Evolutionary conservation across 2,797 vertebrate species (phyloP).

Genomic region (Acomys russatus): DNA sequence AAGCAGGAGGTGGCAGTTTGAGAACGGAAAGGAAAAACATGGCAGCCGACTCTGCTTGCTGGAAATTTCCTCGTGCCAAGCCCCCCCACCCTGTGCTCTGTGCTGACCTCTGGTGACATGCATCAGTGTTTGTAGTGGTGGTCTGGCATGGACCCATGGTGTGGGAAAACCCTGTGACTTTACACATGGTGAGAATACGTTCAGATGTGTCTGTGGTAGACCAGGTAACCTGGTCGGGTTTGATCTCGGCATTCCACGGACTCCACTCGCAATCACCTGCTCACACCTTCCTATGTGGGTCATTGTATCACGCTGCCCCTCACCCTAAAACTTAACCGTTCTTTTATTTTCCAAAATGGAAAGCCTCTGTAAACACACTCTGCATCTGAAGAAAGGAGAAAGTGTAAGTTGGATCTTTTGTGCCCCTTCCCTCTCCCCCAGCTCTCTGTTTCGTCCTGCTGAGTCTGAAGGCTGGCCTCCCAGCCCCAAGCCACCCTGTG

Average conservation of each 20-base stretch:
- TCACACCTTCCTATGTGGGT: conserved; percentile 5
- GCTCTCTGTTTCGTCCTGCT: background rate
- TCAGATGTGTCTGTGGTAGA: conserved; percentile 65
- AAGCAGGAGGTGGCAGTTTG: conserved; percentile 6
- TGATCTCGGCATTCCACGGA: conserved; percentile 65
- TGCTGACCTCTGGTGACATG: conserved; percentile 78
- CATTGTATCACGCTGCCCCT: background rate
- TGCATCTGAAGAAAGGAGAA: conserved; percentile 60
- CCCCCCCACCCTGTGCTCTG: conserved; percentile 56
- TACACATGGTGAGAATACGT: conserved; percentile 56
- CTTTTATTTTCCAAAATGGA: conserved; percentile 63
- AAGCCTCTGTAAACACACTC: conserved; percentile 51
- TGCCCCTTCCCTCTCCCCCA: too few species aligned
- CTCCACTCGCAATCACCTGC: conserved; percentile 68
- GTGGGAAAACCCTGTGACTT: conserved; percentile 80
- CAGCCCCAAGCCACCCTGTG: background rate
- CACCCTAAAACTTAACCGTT: background rate
- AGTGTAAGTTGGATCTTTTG: background rate
- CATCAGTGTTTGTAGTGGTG: conserved; percentile 76
- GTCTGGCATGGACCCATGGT: conserved; percentile 71
- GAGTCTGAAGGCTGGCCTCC: background rate
- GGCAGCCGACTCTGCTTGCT: conserved; percentile 72
- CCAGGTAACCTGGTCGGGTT: conserved; percentile 52
- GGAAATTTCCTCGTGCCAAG: conserved; percentile 83
- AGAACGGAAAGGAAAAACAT: conserved; percentile 76